Conservation (phyloP, 2,797 vertebrate species). For the Paguma larvata region DNA sequence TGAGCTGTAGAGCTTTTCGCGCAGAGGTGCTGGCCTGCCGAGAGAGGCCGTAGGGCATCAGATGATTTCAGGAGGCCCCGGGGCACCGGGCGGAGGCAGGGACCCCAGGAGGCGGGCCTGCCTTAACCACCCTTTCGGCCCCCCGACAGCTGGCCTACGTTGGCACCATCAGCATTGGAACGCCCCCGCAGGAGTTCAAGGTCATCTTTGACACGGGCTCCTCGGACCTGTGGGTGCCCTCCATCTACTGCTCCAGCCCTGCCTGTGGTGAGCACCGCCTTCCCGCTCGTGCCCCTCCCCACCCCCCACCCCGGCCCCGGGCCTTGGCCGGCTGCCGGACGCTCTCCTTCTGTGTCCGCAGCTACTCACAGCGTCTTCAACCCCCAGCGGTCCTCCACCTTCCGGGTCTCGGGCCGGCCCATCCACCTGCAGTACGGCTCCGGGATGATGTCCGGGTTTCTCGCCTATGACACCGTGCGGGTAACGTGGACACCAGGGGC, state of each 20-base stretch:
- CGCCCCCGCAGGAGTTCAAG: slow-evolving; percentile 84
- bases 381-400: slow-evolving; percentile 83
- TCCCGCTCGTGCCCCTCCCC: accelerated
- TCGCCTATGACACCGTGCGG: slow-evolving; percentile 84
- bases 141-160: slow-evolving; percentile 83
- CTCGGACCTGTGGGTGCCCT: slow-evolving; percentile 88
- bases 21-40: not conserved
- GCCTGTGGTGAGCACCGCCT: slow-evolving; percentile 82
- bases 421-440: slow-evolving; percentile 83
- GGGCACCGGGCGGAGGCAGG: too few species aligned
- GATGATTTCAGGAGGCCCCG: not conserved
- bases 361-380: slow-evolving; percentile 82
- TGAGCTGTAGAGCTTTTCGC: not conserved
- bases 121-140: not conserved
- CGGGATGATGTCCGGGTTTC: slow-evolving; percentile 80
- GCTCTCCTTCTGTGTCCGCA: not conserved
- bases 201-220: slow-evolving; percentile 88
- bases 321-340: not conserved
- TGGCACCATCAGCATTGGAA: slow-evolving; percentile 86
- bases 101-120: not conserved
- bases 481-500: slow-evolving; percentile 74
- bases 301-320: accelerated
- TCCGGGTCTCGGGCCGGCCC: slow-evolving; percentile 29
- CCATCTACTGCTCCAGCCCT: slow-evolving; percentile 81
- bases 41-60: too few species aligned